A percentile compares a stretch with the other conserved stretches of the same genome.
These are phyloP conservation scores for Prunella fulvescens DNA, from an alignment of 2,113 vertebrate genomes.

Conservation along the genomic window DNA sequence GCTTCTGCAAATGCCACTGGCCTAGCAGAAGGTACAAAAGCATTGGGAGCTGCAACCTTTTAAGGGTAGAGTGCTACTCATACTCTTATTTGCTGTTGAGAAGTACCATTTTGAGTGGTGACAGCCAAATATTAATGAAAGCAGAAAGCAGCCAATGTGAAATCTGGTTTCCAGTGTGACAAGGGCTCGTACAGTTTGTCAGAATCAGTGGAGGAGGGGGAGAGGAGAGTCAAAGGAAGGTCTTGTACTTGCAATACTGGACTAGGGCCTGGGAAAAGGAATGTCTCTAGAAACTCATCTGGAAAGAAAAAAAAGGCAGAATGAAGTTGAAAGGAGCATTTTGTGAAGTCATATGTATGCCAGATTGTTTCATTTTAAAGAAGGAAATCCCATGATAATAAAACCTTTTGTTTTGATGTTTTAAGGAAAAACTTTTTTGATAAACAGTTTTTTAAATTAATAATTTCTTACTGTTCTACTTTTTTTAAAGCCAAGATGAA, in stretches of 20 bases:
- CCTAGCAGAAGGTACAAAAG: not conserved
- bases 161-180: not conserved
- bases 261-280: conserved; percentile 2
- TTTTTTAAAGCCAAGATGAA: not conserved
- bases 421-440: not conserved
- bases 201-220: not conserved
- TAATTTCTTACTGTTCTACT: not conserved
- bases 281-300: not conserved
- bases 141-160: not conserved
- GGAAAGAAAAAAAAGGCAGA: not conserved
- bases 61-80: not conserved
- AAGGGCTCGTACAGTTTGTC: accelerated
- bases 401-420: not conserved
- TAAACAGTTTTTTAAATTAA: not conserved
- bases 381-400: not conserved
- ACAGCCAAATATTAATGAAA: not conserved
- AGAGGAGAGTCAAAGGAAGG: not conserved
- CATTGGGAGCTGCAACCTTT: not conserved
- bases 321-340: not conserved
- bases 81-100: not conserved
- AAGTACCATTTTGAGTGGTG: not conserved
- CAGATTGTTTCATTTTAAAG: conserved; percentile 5
- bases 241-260: not conserved
- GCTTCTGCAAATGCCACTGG: not conserved
- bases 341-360: not conserved